Evolutionary conservation across 53 echinoderm and acorn worm genomes (phyloP), one percentile per base, ranked within the genome.

Genomic region (Temnopleurus reevesii): DNA sequence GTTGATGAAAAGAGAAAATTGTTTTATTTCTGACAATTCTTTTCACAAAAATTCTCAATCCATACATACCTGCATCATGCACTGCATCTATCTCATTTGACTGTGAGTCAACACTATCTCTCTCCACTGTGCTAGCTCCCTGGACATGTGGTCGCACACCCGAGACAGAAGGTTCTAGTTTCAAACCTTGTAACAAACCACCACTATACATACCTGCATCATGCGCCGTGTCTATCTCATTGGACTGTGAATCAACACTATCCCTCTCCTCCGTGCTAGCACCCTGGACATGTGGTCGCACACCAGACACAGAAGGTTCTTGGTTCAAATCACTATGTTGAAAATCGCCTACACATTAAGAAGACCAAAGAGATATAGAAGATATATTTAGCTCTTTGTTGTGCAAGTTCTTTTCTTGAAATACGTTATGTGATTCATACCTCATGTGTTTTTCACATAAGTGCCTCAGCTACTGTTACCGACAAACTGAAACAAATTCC

Each of bases 221-320:
- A 54, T 24, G 85, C 8, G 5, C 19, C 23, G 38, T 41, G 36
- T 59, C 61, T 45, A 21, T 31, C 41, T 45, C 60, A 19, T 85
- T 59, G 2, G 85, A 85, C 30, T 59, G 54, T 38, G 61, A 13
- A 7, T 60, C 86, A 12, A 24, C 53, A 26, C 66, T 87, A 47
- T 66, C 65, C 51, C 87, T 53, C 30, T 87, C 53, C 53, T 87
- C 66, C 19, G 65, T 87, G n/a, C 65, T 33, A 7, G 87, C 87
- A 5, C 87, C 87, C 53, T 87, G 87, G 31, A 66, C 87, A 12
- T 87, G 53, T 33, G 87, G 87, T 28, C 87, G 46, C 19, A 46
- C 30, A 35, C 51, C 33, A 13, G 87, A 85, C 13, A 53, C 29
- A 49, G 49, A 45, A 49, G 79, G 46, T 47, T 27, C 49, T 19